Percentiles rank a stretch among this genome's conserved stretches.
Conservation (phyloP, 2,888 invertebrate genomes). For the Sphaerophoria rueppellii region DNA sequence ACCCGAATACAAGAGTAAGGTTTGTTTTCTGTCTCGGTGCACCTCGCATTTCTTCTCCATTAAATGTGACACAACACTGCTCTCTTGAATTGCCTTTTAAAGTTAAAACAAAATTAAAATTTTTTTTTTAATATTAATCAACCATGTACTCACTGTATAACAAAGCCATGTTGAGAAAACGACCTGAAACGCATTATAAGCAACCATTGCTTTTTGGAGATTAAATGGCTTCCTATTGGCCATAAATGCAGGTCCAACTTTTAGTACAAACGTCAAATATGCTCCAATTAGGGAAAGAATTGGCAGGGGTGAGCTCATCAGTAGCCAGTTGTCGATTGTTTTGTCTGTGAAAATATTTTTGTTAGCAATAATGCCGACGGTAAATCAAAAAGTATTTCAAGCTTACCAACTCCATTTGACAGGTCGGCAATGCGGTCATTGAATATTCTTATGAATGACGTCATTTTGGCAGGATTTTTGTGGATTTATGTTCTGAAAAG, state of each 20-base stretch:
- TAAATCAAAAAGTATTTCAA: background rate
- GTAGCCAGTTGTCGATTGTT: constrained; percentile 88
- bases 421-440: constrained; percentile 80
- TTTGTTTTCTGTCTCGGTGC: constrained; percentile 80
- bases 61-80: constrained; percentile 78
- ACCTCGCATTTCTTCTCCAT: constrained; percentile 80
- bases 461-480: constrained; percentile 74
- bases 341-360: constrained; percentile 84
- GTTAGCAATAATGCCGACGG: background rate
- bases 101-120: background rate
- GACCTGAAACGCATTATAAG: constrained; percentile 95
- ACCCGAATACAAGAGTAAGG: constrained; percentile 83
- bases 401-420: constrained; percentile 80
- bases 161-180: constrained; percentile 90
- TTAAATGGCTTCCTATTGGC: constrained; percentile 88
- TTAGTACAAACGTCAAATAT: constrained; percentile 89
- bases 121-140: background rate
- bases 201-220: constrained; percentile 87
- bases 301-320: constrained; percentile 90
- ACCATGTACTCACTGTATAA: constrained; percentile 77
- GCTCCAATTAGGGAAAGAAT: constrained; percentile 85
- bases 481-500: background rate
- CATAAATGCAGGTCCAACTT: constrained; percentile 90
- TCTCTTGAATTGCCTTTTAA: constrained; percentile 78
- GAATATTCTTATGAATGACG: constrained; percentile 79